These are phyloP conservation scores for Leuciscus waleckii DNA, from an alignment of 2,797 vertebrate genomes.

Conservation along the genomic window DNA sequence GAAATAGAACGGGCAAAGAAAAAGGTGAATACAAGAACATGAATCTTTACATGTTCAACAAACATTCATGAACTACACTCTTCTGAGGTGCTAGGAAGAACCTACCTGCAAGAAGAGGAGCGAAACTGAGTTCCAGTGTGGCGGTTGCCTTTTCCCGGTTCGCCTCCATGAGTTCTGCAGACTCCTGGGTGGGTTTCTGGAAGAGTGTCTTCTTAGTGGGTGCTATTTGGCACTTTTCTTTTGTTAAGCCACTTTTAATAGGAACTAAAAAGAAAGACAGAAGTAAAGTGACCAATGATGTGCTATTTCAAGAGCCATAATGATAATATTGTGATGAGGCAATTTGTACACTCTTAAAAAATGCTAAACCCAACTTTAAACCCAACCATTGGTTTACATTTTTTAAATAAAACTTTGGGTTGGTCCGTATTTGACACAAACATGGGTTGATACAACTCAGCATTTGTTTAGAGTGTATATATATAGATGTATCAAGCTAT, in stretches of 20 bases:
- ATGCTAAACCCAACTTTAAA: not conserved
- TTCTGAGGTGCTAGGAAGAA: not conserved
- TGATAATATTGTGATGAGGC: not conserved
- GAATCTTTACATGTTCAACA: not conserved
- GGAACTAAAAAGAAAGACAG: conserved; percentile 31
- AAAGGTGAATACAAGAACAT: not conserved
- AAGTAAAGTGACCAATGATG: not conserved
- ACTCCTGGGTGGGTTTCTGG: conserved; percentile 17
- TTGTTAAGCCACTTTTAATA: conserved; percentile 24
- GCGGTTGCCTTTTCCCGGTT: conserved; percentile 53
- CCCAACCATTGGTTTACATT: not conserved
- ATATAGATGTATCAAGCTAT: not conserved
- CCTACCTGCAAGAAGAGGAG: conserved; percentile 81
- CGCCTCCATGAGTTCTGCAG: not conserved
- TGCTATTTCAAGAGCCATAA: not conserved
- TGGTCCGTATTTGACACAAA: not conserved
- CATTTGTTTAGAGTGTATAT: not conserved
- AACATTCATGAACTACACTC: not conserved
- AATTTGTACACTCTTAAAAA: not conserved
- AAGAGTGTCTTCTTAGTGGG: conserved; percentile 33
- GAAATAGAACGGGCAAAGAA: too few relatives aligned
- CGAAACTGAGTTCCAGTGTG: conserved; percentile 67
- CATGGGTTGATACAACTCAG: not conserved
- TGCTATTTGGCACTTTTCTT: conserved; percentile 29
- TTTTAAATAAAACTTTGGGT: not conserved